A percentile compares a stretch with the other conserved stretches of the same genome.
phyloP scores from a whole-genome alignment of 2,888 invertebrate species.

The Seira sanloemensis region DNA sequence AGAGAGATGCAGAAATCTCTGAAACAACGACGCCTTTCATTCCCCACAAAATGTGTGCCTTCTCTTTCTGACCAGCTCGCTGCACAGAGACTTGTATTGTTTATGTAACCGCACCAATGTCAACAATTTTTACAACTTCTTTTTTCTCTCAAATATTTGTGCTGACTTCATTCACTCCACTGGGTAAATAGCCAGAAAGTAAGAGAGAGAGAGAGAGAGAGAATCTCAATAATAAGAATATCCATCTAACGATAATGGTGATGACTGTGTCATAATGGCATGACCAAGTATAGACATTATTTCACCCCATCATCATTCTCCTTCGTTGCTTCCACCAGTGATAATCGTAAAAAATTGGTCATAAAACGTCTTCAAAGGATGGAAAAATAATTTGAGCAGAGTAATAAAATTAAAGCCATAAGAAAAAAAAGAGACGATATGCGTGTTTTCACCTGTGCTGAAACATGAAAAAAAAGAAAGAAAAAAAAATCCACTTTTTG shows the following conservation, averaged over 20 bases:
- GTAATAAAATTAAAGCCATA: background rate
- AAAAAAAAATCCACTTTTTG: background rate
- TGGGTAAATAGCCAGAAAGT: background rate
- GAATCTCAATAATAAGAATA: no score
- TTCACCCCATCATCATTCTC: slow-evolving; percentile 2
- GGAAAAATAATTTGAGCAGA: background rate
- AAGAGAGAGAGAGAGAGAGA: no score
- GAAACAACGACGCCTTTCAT: background rate
- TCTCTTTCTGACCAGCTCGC: slow-evolving; percentile 1
- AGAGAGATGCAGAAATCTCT: no score
- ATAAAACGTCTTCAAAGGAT: background rate
- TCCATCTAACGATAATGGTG: background rate
- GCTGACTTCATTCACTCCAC: slow-evolving; percentile 3
- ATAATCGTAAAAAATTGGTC: slow-evolving; percentile 1
- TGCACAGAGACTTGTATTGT: background rate
- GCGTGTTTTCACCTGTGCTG: background rate
- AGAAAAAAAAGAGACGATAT: background rate
- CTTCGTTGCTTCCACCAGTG: background rate
- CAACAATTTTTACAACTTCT: slow-evolving; percentile 33
- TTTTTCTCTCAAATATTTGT: slow-evolving; percentile 16
- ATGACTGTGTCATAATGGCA: background rate
- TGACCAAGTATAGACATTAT: background rate
- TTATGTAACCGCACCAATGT: slow-evolving; percentile 39
- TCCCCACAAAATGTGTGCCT: background rate
- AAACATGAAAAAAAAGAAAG: slow-evolving; percentile 12